phyloP scores from a whole-genome alignment of 2,888 invertebrate genomes.

The Meandrusa payeni region DNA sequence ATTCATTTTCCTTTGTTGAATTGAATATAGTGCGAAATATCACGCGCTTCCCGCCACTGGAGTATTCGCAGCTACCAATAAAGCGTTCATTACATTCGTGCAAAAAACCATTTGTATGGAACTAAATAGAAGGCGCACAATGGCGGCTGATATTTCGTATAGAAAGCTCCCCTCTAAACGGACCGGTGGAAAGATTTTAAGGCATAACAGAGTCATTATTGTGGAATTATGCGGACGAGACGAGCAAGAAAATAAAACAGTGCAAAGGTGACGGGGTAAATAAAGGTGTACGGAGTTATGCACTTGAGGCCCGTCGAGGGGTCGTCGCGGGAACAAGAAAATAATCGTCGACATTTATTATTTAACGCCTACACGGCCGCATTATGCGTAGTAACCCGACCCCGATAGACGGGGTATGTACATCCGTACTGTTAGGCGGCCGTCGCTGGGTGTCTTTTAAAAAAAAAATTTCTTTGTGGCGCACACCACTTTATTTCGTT shows the following conservation, averaged over 20 bases:
- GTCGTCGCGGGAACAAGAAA: slow-evolving; percentile 40
- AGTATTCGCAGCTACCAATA: slow-evolving; percentile 71
- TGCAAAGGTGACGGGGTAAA: slow-evolving; percentile 62
- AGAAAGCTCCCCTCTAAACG: slow-evolving; percentile 64
- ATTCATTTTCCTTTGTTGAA: slow-evolving; percentile 28
- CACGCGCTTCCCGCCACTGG: slow-evolving; percentile 48
- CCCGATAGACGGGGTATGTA: slow-evolving; percentile 16
- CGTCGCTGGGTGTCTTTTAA: too few species aligned
- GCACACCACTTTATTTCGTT: too few species aligned
- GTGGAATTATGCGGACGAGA: slow-evolving; percentile 66
- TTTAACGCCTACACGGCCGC: slow-evolving; percentile 38
- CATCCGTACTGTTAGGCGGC: too few species aligned
- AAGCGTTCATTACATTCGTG: slow-evolving; percentile 73
- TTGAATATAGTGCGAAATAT: slow-evolving; percentile 47
- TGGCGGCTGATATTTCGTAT: slow-evolving; percentile 70
- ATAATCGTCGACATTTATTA: slow-evolving; percentile 43
- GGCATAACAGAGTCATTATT: slow-evolving; percentile 63
- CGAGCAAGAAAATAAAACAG: slow-evolving; percentile 72
- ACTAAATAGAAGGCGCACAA: slow-evolving; percentile 70
- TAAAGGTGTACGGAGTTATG: slow-evolving; percentile 56
- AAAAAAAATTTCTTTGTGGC: too few species aligned
- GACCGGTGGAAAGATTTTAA: slow-evolving; percentile 57
- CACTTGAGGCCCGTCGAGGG: slow-evolving; percentile 47
- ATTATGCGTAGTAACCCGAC: slow-evolving; percentile 30
- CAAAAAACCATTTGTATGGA: slow-evolving; percentile 67